phyloP scores from a whole-genome alignment of 2,797 vertebrate genomes.

The Oceanodroma leucorhoa region DNA sequence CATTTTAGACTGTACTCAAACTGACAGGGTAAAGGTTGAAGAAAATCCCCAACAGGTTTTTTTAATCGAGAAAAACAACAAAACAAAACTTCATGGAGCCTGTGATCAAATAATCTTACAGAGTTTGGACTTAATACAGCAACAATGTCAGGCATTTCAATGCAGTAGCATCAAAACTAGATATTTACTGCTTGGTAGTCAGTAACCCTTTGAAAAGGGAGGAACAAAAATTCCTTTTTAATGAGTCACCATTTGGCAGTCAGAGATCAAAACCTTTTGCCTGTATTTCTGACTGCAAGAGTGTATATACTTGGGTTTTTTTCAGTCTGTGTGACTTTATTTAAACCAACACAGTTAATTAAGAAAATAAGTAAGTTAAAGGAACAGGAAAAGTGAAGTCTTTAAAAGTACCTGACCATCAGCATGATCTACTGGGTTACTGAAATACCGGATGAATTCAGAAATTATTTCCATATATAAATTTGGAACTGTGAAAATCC shows the following conservation, averaged over 20 bases:
- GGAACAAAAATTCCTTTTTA: conserved; percentile 66
- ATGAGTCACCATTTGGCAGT: conserved; percentile 68
- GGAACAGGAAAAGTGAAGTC: not conserved
- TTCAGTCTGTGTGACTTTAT: not conserved
- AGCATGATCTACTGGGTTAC: not conserved
- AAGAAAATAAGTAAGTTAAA: conserved; percentile 14
- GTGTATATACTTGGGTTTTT: not conserved
- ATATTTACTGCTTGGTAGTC: conserved; percentile 52
- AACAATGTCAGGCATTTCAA: conserved; percentile 37
- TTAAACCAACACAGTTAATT: conserved; percentile 20
- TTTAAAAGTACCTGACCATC: not conserved
- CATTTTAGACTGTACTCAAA: conserved; percentile 21
- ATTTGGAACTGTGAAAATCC: not conserved
- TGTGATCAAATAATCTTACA: conserved; percentile 1
- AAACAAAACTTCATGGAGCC: not conserved
- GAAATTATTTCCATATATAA: not conserved
- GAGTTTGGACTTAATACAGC: not conserved
- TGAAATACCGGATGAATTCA: not conserved
- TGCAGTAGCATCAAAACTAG: conserved; percentile 57
- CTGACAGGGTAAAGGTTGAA: not conserved
- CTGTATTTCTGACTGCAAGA: conserved; percentile 53
- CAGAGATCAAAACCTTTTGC: conserved; percentile 64
- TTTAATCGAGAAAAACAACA: not conserved
- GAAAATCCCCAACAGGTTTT: not conserved
- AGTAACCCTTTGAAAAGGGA: conserved; percentile 61